Conservation (phyloP, 2,113 vertebrate genomes). For the Microcebus lehilahytsara region DNA sequence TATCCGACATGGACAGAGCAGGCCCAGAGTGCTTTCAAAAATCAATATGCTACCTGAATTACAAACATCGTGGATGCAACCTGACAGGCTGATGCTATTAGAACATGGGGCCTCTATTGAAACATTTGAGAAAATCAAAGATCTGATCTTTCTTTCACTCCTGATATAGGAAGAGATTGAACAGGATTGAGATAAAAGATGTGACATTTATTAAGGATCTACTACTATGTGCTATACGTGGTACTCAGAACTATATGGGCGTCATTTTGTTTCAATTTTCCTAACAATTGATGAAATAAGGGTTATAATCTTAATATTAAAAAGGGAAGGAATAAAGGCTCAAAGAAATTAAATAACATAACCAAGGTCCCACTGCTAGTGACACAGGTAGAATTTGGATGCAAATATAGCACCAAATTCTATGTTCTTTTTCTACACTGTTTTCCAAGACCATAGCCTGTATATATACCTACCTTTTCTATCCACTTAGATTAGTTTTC, state of each 20-base stretch:
- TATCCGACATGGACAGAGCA: slow-evolving; percentile 78
- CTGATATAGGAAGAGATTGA: slow-evolving; percentile 34
- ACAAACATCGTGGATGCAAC: slow-evolving; percentile 80
- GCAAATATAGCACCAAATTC: neutral
- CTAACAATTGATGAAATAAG: neutral
- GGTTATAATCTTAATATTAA: neutral
- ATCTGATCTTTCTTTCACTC: slow-evolving; percentile 51
- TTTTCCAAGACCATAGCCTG: neutral
- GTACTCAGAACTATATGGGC: neutral
- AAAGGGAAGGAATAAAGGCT: neutral
- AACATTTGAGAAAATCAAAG: slow-evolving; percentile 65
- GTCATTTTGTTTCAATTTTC: neutral
- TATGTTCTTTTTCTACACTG: neutral
- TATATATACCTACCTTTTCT: neutral
- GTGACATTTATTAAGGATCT: slow-evolving; percentile 36
- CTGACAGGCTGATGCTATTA: slow-evolving; percentile 80
- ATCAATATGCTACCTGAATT: slow-evolving; percentile 87
- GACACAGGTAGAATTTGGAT: neutral
- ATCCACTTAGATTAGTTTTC: neutral
- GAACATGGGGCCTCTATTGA: slow-evolving; percentile 38
- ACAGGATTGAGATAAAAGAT: slow-evolving; percentile 16
- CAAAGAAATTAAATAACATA: neutral
- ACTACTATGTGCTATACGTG: neutral
- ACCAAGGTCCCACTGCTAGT: neutral
- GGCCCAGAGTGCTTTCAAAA: slow-evolving; percentile 83